Evolutionary conservation across 2,888 invertebrate genomes (phyloP).

Genomic region (Platerodrilus igneus): DNA sequence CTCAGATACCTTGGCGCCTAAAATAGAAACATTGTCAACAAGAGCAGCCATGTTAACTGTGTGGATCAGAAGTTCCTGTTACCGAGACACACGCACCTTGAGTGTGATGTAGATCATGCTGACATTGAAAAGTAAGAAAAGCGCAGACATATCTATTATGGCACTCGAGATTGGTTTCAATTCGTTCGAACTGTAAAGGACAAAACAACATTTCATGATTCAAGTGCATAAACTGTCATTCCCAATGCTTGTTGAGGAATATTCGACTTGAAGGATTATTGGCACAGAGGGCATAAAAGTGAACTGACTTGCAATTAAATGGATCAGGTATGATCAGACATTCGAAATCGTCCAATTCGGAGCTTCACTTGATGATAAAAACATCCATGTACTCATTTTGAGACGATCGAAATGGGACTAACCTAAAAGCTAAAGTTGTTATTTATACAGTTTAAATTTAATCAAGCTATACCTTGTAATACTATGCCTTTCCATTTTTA

Average conservation of each 20-base stretch:
- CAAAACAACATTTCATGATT: constrained; percentile 16
- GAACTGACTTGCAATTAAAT: constrained; percentile 21
- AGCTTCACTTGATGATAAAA: constrained; percentile 18
- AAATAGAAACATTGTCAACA: constrained; percentile 22
- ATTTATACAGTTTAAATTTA: no score
- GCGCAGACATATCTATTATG: constrained; percentile 12
- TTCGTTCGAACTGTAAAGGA: constrained; percentile 20
- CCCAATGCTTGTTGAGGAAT: neutral
- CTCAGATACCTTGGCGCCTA: constrained; percentile 29
- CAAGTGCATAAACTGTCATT: constrained; percentile 9
- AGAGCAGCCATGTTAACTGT: constrained; percentile 7
- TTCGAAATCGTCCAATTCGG: constrained; percentile 19
- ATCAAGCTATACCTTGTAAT: no score
- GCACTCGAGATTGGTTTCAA: constrained; percentile 19
- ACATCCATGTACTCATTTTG: constrained; percentile 17
- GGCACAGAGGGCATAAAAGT: constrained; percentile 16
- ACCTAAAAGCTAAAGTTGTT: no score
- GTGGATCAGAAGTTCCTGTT: constrained; percentile 27
- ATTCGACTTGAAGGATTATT: constrained; percentile 13
- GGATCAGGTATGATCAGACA: constrained; percentile 21
- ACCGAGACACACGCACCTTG: constrained; percentile 25
- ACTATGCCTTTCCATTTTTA: no score
- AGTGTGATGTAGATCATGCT: constrained; percentile 26
- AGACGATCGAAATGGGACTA: constrained; percentile 16
- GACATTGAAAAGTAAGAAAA: constrained; percentile 25